phyloP scores from a whole-genome alignment of 2,888 invertebrate species.

The Aquatica leii region DNA sequence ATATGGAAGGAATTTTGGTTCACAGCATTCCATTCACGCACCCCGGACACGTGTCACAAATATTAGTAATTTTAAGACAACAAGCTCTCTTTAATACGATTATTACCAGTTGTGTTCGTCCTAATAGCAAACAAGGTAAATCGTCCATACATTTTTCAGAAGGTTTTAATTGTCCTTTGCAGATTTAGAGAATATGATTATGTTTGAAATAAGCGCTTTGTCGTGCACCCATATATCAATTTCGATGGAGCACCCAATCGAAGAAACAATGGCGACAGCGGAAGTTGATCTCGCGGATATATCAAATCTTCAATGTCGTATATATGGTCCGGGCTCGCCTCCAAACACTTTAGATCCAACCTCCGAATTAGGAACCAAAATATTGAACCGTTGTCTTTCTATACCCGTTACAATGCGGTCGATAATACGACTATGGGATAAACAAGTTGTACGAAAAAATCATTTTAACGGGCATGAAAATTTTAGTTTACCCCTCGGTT shows the following conservation, averaged over 20 bases:
- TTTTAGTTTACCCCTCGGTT: constrained; percentile 74
- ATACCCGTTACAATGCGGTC: constrained; percentile 91
- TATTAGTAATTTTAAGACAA: constrained; percentile 83
- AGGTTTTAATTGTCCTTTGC: constrained; percentile 43
- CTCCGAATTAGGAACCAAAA: constrained; percentile 68
- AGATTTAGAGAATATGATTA: constrained; percentile 80
- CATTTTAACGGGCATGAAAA: constrained; percentile 62
- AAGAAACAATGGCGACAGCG: constrained; percentile 92
- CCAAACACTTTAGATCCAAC: constrained; percentile 59
- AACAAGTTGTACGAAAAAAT: constrained; percentile 66
- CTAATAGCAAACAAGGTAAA: constrained; percentile 79
- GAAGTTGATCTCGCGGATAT: constrained; percentile 87
- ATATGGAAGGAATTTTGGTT: constrained; percentile 78
- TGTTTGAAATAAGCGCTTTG: constrained; percentile 91
- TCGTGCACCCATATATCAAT: constrained; percentile 91
- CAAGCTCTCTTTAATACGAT: constrained; percentile 93
- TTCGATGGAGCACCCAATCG: constrained; percentile 90
- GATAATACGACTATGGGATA: constrained; percentile 86
- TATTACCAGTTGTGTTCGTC: constrained; percentile 86
- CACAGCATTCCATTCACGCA: constrained; percentile 90
- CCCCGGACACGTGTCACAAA: constrained; percentile 89
- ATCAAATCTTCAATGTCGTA: constrained; percentile 78
- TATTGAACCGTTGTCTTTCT: constrained; percentile 89
- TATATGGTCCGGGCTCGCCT: constrained; percentile 69
- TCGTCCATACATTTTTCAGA: neutral